Evolutionary conservation across 2,888 invertebrate species (phyloP), one percentile per base, ranked within the genome.

Genomic region (Auanema sp.): DNA sequence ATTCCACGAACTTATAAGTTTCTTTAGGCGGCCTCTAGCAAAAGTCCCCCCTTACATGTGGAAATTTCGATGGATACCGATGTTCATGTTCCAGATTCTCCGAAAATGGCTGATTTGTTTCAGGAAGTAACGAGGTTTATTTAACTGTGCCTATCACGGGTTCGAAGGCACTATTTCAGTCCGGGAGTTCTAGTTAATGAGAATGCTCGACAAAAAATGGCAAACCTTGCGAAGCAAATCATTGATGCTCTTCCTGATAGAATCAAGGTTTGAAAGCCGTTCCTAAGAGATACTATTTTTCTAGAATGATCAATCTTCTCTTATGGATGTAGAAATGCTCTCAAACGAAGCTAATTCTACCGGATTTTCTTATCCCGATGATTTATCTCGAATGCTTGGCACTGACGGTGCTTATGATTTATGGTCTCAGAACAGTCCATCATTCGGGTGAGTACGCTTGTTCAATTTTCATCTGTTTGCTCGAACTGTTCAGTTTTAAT

Each of bases 211-310:
- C 86, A 85, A 79, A 82, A 85, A 21, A 76, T 79, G 75, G 77
- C 75, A 2, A 93, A 93, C 61, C 87, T 97, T 84, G 96, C 96
- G 60, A 94, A 95, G 85, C 94, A 96, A 87, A 96, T 97, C 79
- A 97, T 97, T 83, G 96, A 95, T 60, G 96, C 96, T 12, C 92
- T 97, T 89, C 96, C 97, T 65, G 94, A 95, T 78, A 89, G 94
- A 81, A 97, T 96, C 84, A 97, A 97, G 90, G 50, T 58, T 10
- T 64, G 63, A 23, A 60, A 55, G 1, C 44, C 54, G 44, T 64
- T 54, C 16, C 52, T 50, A n/a, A n/a, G n/a, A n/a, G n/a, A 10
- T 60, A 60, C 33, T 60, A 57, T 23, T 2, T 16, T 25, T 61
- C 44, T 40, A 61, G 61, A 18, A 61, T 42, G 61, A 61, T 40